Percentiles rank a stretch among this genome's conserved stretches.
Conservation (phyloP, 2,797 vertebrate genomes). For the Epinephelus coioides region DNA sequence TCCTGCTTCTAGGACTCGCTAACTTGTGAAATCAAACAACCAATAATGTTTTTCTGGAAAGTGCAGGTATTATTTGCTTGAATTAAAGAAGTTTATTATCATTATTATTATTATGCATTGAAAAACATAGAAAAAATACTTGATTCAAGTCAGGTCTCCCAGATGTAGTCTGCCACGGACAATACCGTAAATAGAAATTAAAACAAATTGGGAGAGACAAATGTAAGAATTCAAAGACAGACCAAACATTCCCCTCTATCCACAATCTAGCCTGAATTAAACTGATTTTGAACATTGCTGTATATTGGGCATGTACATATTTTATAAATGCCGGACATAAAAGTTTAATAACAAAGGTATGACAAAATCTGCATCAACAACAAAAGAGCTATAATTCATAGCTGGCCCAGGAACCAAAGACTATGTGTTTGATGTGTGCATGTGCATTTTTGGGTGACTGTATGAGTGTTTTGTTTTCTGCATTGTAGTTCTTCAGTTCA, state of each 20-base stretch:
- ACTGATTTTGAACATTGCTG: too few species aligned
- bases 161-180: background rate
- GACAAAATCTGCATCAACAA: too few species aligned
- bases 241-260: too few species aligned
- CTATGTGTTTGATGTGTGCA: background rate
- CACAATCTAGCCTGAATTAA: too few species aligned
- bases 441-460: background rate
- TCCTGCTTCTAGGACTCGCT: background rate
- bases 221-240: background rate
- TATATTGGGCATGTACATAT: too few species aligned
- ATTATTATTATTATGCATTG: too few species aligned
- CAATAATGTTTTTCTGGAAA: background rate
- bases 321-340: too few species aligned
- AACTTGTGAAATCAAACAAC: background rate
- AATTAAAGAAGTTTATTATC: too few species aligned
- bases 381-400: too few species aligned
- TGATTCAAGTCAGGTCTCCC: background rate
- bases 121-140: background rate
- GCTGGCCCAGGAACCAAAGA: too few species aligned
- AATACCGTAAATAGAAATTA: background rate
- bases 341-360: too few species aligned
- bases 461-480: slow-evolving; percentile 10
- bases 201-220: background rate
- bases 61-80: slow-evolving; percentile 1
- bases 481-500: slow-evolving; percentile 6